Conservation (phyloP, 2,888 invertebrate species). For the Ormyrus nitidulus region DNA sequence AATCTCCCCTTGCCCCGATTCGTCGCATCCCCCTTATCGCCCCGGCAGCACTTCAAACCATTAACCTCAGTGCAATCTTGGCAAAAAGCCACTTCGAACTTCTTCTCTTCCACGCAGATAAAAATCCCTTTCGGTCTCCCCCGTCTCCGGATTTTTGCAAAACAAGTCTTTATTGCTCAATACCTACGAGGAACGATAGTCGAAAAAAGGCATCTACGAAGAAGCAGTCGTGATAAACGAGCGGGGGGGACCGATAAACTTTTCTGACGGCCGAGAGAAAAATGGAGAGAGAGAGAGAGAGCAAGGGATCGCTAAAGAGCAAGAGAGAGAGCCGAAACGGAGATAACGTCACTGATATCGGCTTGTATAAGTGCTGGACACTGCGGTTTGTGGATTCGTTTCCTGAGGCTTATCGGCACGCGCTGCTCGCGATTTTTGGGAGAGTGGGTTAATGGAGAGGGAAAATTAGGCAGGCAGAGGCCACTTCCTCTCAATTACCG, state of each 20-base stretch:
- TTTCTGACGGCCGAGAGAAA: neutral
- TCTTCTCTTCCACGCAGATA: constrained; percentile 4
- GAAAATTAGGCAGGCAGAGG: neutral
- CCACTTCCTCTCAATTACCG: constrained; percentile 7
- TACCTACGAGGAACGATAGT: neutral
- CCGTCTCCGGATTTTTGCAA: neutral
- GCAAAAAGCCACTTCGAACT: neutral
- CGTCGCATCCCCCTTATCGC: too few species aligned
- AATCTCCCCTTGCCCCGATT: too few species aligned
- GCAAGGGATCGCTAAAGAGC: constrained; percentile 10
- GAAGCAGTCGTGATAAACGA: neutral
- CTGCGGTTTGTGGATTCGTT: constrained; percentile 38
- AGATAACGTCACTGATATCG: neutral
- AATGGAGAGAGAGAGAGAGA: constrained; percentile 16
- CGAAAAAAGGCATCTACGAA: neutral
- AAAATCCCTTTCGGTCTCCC: neutral
- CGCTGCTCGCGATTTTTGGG: neutral
- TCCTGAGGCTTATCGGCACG: constrained; percentile 39
- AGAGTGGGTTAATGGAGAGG: neutral
- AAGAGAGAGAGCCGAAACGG: neutral
- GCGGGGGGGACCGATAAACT: neutral
- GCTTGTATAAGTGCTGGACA: constrained; percentile 46
- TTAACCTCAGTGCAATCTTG: neutral
- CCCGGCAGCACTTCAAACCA: neutral
- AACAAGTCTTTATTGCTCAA: constrained; percentile 11